Evolutionary conservation across 23 tunicate species (phyloP).

Genomic region (Styela clava): DNA sequence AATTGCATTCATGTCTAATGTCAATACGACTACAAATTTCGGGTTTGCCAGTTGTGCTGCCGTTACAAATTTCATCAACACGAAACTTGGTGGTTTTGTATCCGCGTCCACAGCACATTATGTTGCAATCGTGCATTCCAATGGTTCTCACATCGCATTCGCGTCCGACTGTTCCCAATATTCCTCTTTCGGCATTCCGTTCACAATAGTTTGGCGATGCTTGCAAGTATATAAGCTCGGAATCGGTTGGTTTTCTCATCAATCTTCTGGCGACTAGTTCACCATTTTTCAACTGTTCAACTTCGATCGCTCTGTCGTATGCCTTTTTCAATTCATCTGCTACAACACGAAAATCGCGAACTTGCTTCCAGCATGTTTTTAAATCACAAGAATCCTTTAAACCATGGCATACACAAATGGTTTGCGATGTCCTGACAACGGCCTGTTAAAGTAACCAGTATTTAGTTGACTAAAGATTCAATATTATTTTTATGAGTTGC

Average conservation of each 20-base stretch:
- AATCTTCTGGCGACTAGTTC: slow-evolving; percentile 19
- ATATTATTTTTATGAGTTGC: no score
- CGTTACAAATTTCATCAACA: not conserved
- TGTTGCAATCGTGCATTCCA: not conserved
- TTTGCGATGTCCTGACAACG: slow-evolving; percentile 46
- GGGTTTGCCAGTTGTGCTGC: no score
- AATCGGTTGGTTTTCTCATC: not conserved
- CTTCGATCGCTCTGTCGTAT: slow-evolving; percentile 61
- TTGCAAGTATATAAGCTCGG: not conserved
- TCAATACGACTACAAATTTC: no score
- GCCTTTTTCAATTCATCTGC: slow-evolving; percentile 52
- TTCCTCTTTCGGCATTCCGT: not conserved
- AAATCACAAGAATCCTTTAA: slow-evolving; percentile 70
- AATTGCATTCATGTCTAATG: no score
- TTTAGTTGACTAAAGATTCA: no score
- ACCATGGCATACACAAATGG: slow-evolving; percentile 89
- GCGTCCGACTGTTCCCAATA: not conserved
- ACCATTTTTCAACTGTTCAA: slow-evolving; percentile 39
- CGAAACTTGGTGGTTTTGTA: not conserved
- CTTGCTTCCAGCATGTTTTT: slow-evolving; percentile 92
- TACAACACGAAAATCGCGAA: slow-evolving; percentile 61
- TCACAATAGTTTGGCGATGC: not conserved
- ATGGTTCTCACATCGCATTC: not conserved
- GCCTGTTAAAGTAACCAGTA: slow-evolving; percentile 37
- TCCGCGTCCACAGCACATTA: not conserved